phyloP scores from a whole-genome alignment of 2,888 invertebrate genomes.

The Rhamnusium bicolor region DNA sequence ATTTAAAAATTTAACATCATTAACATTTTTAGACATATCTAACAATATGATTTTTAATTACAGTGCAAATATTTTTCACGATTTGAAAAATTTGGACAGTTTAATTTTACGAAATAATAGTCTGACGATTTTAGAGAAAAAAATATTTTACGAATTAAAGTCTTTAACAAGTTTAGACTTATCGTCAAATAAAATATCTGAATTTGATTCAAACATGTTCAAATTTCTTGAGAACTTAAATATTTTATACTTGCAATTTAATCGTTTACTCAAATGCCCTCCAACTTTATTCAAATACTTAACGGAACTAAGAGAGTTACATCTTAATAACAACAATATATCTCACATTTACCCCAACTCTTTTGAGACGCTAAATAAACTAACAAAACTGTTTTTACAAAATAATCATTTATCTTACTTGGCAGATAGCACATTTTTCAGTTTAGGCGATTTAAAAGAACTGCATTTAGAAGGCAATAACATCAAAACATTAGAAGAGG shows the following conservation, averaged over 20 bases:
- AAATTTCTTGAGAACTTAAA: not conserved
- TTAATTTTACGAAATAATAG: not conserved
- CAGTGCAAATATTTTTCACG: not conserved
- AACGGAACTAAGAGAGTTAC: not conserved
- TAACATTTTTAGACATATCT: not conserved
- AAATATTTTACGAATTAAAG: not conserved
- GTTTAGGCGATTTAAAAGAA: slow-evolving; percentile 7
- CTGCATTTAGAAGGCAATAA: slow-evolving; percentile 33
- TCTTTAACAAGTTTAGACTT: slow-evolving; percentile 11
- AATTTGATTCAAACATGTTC: not conserved
- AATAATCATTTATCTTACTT: not conserved
- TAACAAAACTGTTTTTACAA: not conserved
- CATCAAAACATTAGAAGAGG: not conserved
- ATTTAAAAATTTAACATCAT: not conserved
- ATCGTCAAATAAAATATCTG: not conserved
- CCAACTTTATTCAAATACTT: not conserved
- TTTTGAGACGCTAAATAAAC: not conserved
- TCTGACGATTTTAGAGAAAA: not conserved
- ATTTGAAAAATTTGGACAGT: not conserved
- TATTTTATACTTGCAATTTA: not conserved
- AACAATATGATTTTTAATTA: not conserved
- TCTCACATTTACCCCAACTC: not conserved
- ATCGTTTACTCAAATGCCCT: not conserved
- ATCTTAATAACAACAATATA: not conserved
- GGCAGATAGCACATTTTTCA: not conserved